Evolutionary conservation across 2,797 vertebrate genomes (phyloP).

Genomic region (Gastrophryne carolinensis): DNA sequence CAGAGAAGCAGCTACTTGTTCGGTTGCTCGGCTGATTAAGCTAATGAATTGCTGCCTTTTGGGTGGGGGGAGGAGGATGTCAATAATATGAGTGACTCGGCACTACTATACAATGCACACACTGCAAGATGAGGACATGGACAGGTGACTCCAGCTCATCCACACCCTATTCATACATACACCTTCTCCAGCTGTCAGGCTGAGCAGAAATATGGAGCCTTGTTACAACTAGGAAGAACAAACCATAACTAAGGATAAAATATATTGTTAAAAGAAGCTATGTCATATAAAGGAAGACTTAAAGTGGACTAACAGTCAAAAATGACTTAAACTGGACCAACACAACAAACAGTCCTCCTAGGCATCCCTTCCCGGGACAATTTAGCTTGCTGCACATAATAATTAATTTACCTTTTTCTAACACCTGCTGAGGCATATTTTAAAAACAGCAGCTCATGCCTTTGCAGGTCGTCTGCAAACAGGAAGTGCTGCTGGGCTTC

Average conservation of each 20-base stretch:
- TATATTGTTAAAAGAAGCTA: neutral
- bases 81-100: neutral
- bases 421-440: too few species aligned
- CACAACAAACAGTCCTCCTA: too few species aligned
- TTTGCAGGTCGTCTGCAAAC: too few species aligned
- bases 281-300: neutral
- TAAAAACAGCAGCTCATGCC: too few species aligned
- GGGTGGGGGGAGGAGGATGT: neutral
- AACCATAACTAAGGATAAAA: neutral
- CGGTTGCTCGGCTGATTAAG: neutral
- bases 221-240: neutral
- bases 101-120: conserved; percentile 2
- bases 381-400: too few species aligned
- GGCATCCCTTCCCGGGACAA: too few species aligned
- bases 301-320: too few species aligned
- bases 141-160: neutral
- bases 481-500: too few species aligned
- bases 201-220: neutral
- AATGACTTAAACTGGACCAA: too few species aligned
- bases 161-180: neutral
- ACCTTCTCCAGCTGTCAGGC: neutral
- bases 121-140: neutral
- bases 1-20: neutral
- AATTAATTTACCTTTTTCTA: too few species aligned
- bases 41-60: conserved; percentile 4